A percentile compares a stretch with the other conserved stretches of the same genome.
These are phyloP conservation scores for Sycophila sp. DNA, from an alignment of 1,140 invertebrate genomes.

Conservation along the genomic window DNA sequence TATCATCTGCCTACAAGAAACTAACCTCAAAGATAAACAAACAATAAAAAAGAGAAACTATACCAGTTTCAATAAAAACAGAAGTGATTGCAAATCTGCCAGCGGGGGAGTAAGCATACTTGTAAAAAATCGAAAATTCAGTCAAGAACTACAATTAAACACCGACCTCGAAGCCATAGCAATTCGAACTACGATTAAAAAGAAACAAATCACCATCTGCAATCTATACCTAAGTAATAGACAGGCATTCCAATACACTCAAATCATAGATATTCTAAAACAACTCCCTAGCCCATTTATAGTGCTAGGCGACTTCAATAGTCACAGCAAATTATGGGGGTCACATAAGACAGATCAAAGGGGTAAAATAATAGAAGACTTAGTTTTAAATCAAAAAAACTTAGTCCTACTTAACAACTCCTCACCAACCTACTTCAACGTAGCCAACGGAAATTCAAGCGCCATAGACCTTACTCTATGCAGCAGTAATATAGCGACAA, in stretches of 20 bases:
- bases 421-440: slow-evolving; percentile 45
- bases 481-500: slow-evolving; percentile 40
- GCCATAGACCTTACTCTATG: slow-evolving; percentile 47
- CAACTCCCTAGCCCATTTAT: slow-evolving; percentile 30
- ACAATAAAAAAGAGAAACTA: not conserved
- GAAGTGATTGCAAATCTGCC: slow-evolving; percentile 5
- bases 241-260: slow-evolving; percentile 15
- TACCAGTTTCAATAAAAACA: not conserved
- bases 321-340: slow-evolving; percentile 49
- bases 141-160: slow-evolving; percentile 40
- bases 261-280: slow-evolving; percentile 45
- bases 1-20: not conserved
- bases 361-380: slow-evolving; percentile 45
- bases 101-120: slow-evolving; percentile 48
- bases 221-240: not conserved
- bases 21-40: not conserved
- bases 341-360: slow-evolving; percentile 44
- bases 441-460: slow-evolving; percentile 38
- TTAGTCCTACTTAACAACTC: slow-evolving; percentile 41
- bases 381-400: slow-evolving; percentile 36
- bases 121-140: slow-evolving; percentile 39
- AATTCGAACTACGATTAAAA: slow-evolving; percentile 38
- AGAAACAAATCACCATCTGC: slow-evolving; percentile 23
- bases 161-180: slow-evolving; percentile 41
- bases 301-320: slow-evolving; percentile 42